Evolutionary conservation across 2,113 vertebrate genomes (phyloP).

Genomic region (Calyptomena viridis): DNA sequence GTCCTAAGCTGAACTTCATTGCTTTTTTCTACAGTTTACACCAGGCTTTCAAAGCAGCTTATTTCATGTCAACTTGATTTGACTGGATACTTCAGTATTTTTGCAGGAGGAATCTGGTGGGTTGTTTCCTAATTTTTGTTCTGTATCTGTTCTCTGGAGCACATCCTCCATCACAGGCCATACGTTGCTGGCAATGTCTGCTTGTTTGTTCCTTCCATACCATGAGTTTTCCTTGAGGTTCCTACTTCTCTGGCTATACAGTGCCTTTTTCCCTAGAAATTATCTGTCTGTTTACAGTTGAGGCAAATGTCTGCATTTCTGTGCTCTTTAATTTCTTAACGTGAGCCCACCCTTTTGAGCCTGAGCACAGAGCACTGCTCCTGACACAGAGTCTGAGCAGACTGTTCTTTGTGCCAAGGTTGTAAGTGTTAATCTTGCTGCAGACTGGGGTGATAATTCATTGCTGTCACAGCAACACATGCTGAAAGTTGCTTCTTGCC

Average conservation of each 20-base stretch:
- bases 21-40: not conserved
- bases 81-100: not conserved
- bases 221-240: not conserved
- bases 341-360: slow-evolving; percentile 24
- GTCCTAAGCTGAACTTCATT: fast-evolving
- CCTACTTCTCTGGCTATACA: not conserved
- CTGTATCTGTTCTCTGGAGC: not conserved
- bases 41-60: not conserved
- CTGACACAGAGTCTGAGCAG: not conserved
- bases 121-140: not conserved
- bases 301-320: slow-evolving; percentile 12
- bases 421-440: slow-evolving; percentile 62
- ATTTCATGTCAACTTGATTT: not conserved
- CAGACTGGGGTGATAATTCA: slow-evolving; percentile 66
- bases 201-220: not conserved
- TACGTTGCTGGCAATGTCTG: not conserved
- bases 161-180: fast-evolving
- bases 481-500: slow-evolving; percentile 57
- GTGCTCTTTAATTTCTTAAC: not conserved
- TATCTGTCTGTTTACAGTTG: slow-evolving; percentile 44
- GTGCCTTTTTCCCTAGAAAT: not conserved
- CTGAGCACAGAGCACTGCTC: not conserved
- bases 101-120: not conserved
- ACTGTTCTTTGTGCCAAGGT: slow-evolving; percentile 46
- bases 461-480: slow-evolving; percentile 67